These are phyloP conservation scores for Drosophila incognita DNA, from an alignment of 2,888 invertebrate species.

Conservation along the genomic window DNA sequence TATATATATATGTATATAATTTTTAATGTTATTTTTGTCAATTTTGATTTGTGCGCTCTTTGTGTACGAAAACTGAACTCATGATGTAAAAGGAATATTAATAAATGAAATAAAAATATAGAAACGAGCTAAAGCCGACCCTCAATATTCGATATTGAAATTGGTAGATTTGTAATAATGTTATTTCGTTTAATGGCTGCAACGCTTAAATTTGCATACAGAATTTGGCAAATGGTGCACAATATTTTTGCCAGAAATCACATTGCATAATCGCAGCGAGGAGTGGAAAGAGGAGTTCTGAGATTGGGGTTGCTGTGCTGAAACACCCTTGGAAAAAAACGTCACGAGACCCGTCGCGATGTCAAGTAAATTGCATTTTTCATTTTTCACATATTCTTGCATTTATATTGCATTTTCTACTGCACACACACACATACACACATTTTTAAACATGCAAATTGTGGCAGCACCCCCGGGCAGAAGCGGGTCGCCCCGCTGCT, in stretches of 20 bases:
- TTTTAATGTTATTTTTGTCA: slow-evolving; percentile 27
- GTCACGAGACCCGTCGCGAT: slow-evolving; percentile 31
- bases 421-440: slow-evolving; percentile 13
- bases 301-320: slow-evolving; percentile 7
- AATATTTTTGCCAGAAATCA: slow-evolving; percentile 28
- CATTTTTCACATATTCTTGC: slow-evolving; percentile 62
- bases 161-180: slow-evolving; percentile 58
- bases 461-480: slow-evolving; percentile 31
- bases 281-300: not conserved
- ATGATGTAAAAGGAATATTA: slow-evolving; percentile 15
- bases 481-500: slow-evolving; percentile 26
- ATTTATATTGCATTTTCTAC: slow-evolving; percentile 50
- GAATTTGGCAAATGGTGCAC: slow-evolving; percentile 60
- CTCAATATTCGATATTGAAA: slow-evolving; percentile 12
- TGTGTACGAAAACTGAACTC: slow-evolving; percentile 17
- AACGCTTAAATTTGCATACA: slow-evolving; percentile 81
- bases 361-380: slow-evolving; percentile 78
- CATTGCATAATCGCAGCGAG: slow-evolving; percentile 20
- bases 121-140: slow-evolving; percentile 5
- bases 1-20: slow-evolving; percentile 23
- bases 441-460: slow-evolving; percentile 58
- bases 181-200: slow-evolving; percentile 73
- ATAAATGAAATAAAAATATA: slow-evolving; percentile 23
- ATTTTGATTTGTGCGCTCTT: slow-evolving; percentile 78
- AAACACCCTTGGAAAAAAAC: slow-evolving; percentile 53